Percentiles rank a stretch among this genome's conserved stretches.
Conservation (phyloP, 2,113 vertebrate species). For the Myxocyprinus asiaticus region DNA sequence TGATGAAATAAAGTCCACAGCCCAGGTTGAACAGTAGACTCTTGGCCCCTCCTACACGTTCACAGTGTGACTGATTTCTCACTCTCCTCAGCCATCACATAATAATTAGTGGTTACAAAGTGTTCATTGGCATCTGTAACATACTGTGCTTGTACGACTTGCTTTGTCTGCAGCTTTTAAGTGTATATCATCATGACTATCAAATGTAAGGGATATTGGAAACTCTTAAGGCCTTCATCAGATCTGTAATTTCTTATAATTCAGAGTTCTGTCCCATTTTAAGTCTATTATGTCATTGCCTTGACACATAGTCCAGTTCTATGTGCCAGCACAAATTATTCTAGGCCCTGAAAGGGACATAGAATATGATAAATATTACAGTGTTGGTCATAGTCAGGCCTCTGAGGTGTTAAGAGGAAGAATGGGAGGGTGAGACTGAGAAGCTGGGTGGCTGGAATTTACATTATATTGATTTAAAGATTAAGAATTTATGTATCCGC, state of each 20-base stretch:
- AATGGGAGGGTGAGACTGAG: background rate
- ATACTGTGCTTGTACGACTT: background rate
- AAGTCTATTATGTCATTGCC: constrained; percentile 8
- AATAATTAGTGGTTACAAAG: constrained; percentile 33
- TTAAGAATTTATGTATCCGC: constrained; percentile 21
- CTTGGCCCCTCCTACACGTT: constrained; percentile 15
- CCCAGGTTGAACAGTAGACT: background rate
- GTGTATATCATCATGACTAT: background rate
- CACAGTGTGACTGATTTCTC: constrained; percentile 32
- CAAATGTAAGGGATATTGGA: too few species aligned
- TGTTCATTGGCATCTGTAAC: constrained; percentile 15
- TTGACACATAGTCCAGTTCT: constrained; percentile 25
- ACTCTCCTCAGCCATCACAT: constrained; percentile 19
- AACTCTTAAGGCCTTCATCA: too few species aligned
- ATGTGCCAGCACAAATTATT: constrained; percentile 27
- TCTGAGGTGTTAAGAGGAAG: background rate
- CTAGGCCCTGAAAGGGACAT: constrained; percentile 23
- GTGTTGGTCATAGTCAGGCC: background rate
- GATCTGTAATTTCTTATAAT: background rate
- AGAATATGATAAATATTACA: constrained; percentile 32
- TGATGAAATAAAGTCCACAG: constrained; percentile 27
- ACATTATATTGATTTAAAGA: constrained; percentile 37
- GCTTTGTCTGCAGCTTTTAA: background rate
- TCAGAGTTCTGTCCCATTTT: constrained; percentile 16
- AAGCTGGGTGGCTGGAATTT: constrained; percentile 3